Percentiles rank a stretch among this genome's conserved stretches.
Evolutionary conservation across 2,888 invertebrate species (phyloP).

Genomic region (Parascotia fuliginaria): DNA sequence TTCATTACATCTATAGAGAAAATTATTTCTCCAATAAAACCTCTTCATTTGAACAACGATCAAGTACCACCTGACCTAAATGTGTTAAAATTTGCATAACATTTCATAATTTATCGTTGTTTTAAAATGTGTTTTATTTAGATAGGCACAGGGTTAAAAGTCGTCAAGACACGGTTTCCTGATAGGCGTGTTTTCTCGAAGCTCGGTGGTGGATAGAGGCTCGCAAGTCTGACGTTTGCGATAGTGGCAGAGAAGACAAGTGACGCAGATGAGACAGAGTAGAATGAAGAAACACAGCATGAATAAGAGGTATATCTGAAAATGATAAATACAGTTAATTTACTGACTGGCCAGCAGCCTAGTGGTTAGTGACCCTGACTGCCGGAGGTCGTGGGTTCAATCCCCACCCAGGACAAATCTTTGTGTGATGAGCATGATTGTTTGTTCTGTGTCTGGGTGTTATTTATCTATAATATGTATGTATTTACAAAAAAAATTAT

Average conservation of each 20-base stretch:
- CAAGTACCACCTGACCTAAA: neutral
- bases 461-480: too few species aligned
- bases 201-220: conserved; percentile 47
- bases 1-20: neutral
- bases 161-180: conserved; percentile 48
- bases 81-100: neutral
- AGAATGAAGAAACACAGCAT: conserved; percentile 70
- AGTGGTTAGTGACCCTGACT: too few species aligned
- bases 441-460: too few species aligned
- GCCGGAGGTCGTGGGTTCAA: too few species aligned
- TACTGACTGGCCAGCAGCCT: too few species aligned
- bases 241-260: conserved; percentile 59
- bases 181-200: conserved; percentile 61
- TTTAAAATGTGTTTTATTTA: conserved; percentile 17
- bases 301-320: conserved; percentile 72
- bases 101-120: conserved; percentile 6
- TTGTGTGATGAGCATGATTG: too few species aligned
- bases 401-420: too few species aligned
- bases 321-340: too few species aligned
- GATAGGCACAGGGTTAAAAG: conserved; percentile 36
- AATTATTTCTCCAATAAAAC: neutral
- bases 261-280: conserved; percentile 59
- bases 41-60: neutral
- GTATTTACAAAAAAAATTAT: too few species aligned
- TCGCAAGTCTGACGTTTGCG: conserved; percentile 34